phyloP scores from a whole-genome alignment of 1,140 invertebrate species.

The Periplaneta americana region DNA sequence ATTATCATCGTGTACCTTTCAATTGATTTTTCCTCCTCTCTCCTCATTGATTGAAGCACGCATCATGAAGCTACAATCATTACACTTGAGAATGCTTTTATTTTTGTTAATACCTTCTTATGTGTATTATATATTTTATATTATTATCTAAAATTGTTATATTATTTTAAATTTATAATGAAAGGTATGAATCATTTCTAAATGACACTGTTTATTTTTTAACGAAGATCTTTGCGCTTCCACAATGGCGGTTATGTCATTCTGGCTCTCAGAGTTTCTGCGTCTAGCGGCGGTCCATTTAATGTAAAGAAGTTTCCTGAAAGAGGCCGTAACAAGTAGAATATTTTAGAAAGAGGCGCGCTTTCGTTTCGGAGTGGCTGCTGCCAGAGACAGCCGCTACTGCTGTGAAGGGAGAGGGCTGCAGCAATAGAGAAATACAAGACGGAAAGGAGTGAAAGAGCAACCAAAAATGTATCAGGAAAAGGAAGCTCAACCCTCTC shows the following conservation, averaged over 20 bases:
- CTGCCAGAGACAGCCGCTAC: neutral
- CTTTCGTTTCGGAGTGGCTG: neutral
- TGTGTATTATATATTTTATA: no score
- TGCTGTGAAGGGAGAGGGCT: neutral
- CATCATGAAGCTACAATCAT: no score
- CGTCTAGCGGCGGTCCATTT: neutral
- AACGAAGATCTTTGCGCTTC: no score
- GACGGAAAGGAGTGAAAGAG: neutral
- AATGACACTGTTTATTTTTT: no score
- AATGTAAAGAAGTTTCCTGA: neutral
- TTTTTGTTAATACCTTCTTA: no score
- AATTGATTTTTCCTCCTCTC: no score
- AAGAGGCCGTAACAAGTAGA: neutral
- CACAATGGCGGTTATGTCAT: neutral
- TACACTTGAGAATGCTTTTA: no score
- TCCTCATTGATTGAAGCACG: no score
- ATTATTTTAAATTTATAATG: no score
- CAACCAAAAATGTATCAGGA: neutral
- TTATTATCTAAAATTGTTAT: no score
- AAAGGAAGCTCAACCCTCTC: neutral
- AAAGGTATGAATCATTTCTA: no score
- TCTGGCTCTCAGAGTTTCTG: neutral
- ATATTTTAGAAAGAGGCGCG: neutral
- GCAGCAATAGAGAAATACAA: neutral
- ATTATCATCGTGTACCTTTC: no score